Percentiles rank a stretch among this genome's conserved stretches.
Conservation (phyloP, 2,797 vertebrate genomes). For the Lophius americanus region DNA sequence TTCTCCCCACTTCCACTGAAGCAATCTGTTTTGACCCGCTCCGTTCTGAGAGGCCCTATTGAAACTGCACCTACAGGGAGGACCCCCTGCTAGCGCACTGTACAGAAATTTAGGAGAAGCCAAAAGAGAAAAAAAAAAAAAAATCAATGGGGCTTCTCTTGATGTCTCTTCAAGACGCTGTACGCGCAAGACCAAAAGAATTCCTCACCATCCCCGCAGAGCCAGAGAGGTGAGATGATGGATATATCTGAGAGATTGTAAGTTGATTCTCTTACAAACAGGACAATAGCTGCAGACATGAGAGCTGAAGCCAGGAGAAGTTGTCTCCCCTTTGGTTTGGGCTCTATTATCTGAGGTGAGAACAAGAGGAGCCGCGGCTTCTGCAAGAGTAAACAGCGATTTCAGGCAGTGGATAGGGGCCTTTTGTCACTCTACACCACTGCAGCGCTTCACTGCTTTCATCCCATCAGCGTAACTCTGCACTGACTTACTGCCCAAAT, state of each 20-base stretch:
- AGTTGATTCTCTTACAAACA: constrained; percentile 80
- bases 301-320: constrained; percentile 68
- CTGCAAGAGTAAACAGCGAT: constrained; percentile 56
- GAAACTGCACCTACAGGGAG: constrained; percentile 76
- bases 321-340: constrained; percentile 79
- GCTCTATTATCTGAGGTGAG: constrained; percentile 67
- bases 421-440: constrained; percentile 20
- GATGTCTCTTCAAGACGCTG: constrained; percentile 82
- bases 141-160: constrained; percentile 83
- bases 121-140: constrained; percentile 54
- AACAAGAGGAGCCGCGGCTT: constrained; percentile 63
- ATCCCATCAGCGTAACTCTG: too few relatives aligned
- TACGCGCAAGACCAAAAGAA: constrained; percentile 79
- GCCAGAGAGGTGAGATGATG: constrained; percentile 77
- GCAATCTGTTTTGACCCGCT: constrained; percentile 77
- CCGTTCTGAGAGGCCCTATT: constrained; percentile 74
- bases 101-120: constrained; percentile 73
- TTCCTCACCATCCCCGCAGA: constrained; percentile 75
- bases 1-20: constrained; percentile 51
- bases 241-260: constrained; percentile 77
- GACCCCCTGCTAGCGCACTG: constrained; percentile 82
- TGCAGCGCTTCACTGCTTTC: not conserved
- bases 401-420: constrained; percentile 51
- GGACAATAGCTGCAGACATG: constrained; percentile 81
- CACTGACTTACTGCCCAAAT: too few relatives aligned